Evolutionary conservation across 2,113 vertebrate species (phyloP).

Genomic region (Lepisosteus oculatus): DNA sequence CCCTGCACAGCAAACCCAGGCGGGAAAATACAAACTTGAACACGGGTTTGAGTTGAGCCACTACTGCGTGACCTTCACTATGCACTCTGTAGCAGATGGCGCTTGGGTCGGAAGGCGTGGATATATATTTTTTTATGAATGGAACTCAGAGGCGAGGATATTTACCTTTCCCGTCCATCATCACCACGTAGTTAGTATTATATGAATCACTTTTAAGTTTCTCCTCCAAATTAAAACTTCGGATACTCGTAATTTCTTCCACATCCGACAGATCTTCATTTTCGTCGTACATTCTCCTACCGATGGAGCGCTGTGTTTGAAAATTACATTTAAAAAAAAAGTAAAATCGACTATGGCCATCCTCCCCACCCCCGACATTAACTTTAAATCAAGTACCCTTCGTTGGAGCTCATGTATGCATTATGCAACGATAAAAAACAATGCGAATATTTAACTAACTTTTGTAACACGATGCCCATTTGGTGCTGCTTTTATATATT

Average conservation of each 20-base stretch:
- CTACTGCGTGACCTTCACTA: too few relatives aligned
- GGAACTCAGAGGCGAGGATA: not conserved
- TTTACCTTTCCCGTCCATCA: constrained; percentile 91
- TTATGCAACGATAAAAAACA: too few relatives aligned
- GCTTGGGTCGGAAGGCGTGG: not conserved
- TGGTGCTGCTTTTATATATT: too few relatives aligned
- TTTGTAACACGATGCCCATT: too few relatives aligned
- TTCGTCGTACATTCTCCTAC: constrained; percentile 87
- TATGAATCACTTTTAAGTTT: constrained; percentile 82
- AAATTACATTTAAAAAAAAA: constrained; percentile 49
- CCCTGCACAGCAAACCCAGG: not conserved
- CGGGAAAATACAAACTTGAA: constrained; percentile 3
- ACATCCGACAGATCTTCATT: constrained; percentile 91
- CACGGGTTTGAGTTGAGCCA: not conserved
- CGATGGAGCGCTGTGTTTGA: constrained; percentile 75
- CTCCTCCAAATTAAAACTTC: constrained; percentile 91
- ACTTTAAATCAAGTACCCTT: too few relatives aligned
- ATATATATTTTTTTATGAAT: not conserved
- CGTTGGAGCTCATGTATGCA: too few relatives aligned
- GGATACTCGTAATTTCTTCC: constrained; percentile 87
- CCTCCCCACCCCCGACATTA: too few relatives aligned
- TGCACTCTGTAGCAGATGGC: too few relatives aligned
- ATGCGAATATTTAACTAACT: too few relatives aligned
- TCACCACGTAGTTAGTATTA: constrained; percentile 74
- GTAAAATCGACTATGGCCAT: constrained; percentile 1